These are phyloP conservation scores for Dryobota labecula DNA, from an alignment of 2,888 invertebrate species.

Conservation along the genomic window DNA sequence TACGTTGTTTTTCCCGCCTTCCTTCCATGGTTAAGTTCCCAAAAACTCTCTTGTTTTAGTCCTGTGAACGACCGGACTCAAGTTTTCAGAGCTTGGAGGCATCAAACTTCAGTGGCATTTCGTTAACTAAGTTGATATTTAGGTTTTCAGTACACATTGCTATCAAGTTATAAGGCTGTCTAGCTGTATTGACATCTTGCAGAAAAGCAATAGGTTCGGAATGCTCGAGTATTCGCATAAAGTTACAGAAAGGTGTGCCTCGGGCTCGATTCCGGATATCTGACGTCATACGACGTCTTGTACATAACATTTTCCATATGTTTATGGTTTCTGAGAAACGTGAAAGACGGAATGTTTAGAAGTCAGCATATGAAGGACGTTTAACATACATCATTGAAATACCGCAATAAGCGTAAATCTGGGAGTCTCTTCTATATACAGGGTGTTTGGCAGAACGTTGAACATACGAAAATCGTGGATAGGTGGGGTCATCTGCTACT, in stretches of 20 bases:
- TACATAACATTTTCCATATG: constrained; percentile 41
- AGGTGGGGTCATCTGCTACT: too few relatives aligned
- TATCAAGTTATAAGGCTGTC: neutral
- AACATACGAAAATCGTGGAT: too few relatives aligned
- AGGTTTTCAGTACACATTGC: neutral
- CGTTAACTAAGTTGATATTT: neutral
- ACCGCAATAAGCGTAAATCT: neutral
- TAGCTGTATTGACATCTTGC: constrained; percentile 17
- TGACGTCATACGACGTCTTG: constrained; percentile 39
- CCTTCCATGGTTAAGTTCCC: neutral
- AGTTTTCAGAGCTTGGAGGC: neutral
- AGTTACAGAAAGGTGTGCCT: constrained; percentile 41
- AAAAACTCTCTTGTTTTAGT: constrained; percentile 9
- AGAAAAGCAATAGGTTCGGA: constrained; percentile 7
- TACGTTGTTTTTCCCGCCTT: neutral
- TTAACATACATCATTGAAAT: neutral
- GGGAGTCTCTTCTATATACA: neutral
- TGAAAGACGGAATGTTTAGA: constrained; percentile 21
- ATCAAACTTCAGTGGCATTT: neutral
- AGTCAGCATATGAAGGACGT: neutral
- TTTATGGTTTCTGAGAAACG: constrained; percentile 38
- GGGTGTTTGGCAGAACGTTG: too few relatives aligned
- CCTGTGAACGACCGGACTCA: neutral
- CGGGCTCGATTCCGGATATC: constrained; percentile 35
- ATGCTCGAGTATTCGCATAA: constrained; percentile 13